phyloP scores from a whole-genome alignment of 2,888 invertebrate genomes.

The Volucella bombylans region DNA sequence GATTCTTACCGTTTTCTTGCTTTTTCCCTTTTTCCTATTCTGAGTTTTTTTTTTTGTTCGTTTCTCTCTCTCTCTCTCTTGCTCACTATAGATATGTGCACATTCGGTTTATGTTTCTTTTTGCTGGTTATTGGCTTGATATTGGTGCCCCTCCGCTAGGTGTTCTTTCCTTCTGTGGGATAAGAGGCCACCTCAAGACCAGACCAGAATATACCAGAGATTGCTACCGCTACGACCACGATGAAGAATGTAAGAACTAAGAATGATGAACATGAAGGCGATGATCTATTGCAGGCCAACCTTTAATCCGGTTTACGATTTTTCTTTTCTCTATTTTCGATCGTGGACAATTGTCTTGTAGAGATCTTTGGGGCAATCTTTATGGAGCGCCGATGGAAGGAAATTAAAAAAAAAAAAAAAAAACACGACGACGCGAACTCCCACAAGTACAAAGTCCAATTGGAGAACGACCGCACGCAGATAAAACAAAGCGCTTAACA shows the following conservation, averaged over 20 bases:
- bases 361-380: slow-evolving; percentile 9
- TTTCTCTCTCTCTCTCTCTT: slow-evolving; percentile 7
- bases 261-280: slow-evolving; percentile 28
- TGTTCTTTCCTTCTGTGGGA: slow-evolving; percentile 30
- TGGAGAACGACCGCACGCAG: slow-evolving; percentile 16
- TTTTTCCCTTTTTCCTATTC: slow-evolving; percentile 44
- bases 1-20: slow-evolving; percentile 74
- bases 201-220: neutral
- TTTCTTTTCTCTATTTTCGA: slow-evolving; percentile 20
- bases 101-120: slow-evolving; percentile 25
- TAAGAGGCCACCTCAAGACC: slow-evolving; percentile 8
- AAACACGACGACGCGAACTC: neutral
- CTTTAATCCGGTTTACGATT: slow-evolving; percentile 55
- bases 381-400: neutral
- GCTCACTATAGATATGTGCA: slow-evolving; percentile 10
- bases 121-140: slow-evolving; percentile 33
- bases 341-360: slow-evolving; percentile 8
- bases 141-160: slow-evolving; percentile 13
- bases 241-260: neutral
- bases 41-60: slow-evolving; percentile 13
- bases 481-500: slow-evolving; percentile 3
- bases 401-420: neutral
- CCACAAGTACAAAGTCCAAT: slow-evolving; percentile 41
- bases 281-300: slow-evolving; percentile 56
- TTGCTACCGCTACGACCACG: slow-evolving; percentile 6